Percentiles rank a stretch among this genome's conserved stretches.
Evolutionary conservation across 2,113 vertebrate genomes (phyloP).

Genomic region (Onychostruthus taczanowskii): DNA sequence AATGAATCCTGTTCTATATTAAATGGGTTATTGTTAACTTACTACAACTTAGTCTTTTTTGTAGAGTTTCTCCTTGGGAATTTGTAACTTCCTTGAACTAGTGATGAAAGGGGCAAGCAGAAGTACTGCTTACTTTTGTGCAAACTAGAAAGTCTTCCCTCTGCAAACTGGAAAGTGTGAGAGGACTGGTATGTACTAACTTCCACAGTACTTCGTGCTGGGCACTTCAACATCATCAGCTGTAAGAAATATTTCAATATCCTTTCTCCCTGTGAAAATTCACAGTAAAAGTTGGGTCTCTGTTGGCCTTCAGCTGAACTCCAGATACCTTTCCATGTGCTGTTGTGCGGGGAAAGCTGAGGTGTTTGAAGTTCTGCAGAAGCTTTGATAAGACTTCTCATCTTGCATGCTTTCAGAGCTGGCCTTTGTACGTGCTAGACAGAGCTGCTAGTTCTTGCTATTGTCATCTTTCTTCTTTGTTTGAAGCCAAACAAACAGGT

Average conservation of each 20-base stretch:
- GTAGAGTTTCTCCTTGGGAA: background rate
- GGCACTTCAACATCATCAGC: background rate
- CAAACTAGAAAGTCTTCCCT: background rate
- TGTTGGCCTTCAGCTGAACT: background rate
- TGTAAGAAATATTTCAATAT: background rate
- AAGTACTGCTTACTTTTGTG: background rate
- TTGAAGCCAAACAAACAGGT: background rate
- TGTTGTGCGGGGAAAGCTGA: background rate
- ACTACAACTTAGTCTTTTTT: background rate
- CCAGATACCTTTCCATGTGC: background rate
- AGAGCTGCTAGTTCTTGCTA: background rate
- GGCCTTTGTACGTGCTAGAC: background rate
- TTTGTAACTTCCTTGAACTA: background rate
- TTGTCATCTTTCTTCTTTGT: background rate
- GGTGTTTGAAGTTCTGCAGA: background rate
- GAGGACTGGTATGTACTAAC: background rate
- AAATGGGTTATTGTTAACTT: background rate
- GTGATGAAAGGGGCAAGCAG: background rate
- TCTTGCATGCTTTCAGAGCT: background rate
- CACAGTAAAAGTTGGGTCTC: background rate
- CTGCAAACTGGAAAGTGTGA: background rate
- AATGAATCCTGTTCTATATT: background rate
- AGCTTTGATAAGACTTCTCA: background rate
- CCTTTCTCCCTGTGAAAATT: background rate
- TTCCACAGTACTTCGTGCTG: background rate